Conservation (phyloP, 2,113 vertebrate species). For the Tragelaphus scriptus region DNA sequence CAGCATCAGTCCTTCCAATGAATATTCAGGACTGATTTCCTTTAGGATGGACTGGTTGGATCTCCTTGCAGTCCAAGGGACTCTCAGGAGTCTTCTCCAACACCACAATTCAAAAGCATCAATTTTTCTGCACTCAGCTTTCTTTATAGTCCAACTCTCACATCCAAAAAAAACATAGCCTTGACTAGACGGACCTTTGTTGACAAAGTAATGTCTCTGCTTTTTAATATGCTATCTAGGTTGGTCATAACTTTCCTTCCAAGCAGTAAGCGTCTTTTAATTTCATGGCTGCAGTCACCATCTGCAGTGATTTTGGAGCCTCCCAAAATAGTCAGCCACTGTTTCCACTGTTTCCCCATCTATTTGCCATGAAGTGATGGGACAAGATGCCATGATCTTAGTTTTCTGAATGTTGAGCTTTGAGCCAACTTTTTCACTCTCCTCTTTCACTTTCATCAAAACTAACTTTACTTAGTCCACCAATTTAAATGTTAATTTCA, state of each 20-base stretch:
- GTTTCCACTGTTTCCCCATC: not conserved
- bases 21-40: too few relatives aligned
- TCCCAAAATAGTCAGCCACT: not conserved
- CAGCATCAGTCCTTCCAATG: too few relatives aligned
- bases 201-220: not conserved
- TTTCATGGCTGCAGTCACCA: not conserved
- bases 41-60: too few relatives aligned
- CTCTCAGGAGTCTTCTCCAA: too few relatives aligned
- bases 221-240: not conserved
- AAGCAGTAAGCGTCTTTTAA: not conserved
- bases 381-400: not conserved
- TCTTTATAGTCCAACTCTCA: too few relatives aligned
- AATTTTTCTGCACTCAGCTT: fast-evolving
- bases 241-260: not conserved
- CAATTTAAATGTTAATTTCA: not conserved
- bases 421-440: not conserved
- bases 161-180: too few relatives aligned
- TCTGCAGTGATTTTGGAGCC: not conserved
- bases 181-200: not conserved
- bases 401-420: not conserved
- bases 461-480: not conserved
- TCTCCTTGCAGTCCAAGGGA: too few relatives aligned
- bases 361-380: not conserved
- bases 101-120: too few relatives aligned
- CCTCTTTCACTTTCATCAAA: not conserved